phyloP scores from a whole-genome alignment of 2,113 vertebrate genomes.

The Procapra przewalskii region DNA sequence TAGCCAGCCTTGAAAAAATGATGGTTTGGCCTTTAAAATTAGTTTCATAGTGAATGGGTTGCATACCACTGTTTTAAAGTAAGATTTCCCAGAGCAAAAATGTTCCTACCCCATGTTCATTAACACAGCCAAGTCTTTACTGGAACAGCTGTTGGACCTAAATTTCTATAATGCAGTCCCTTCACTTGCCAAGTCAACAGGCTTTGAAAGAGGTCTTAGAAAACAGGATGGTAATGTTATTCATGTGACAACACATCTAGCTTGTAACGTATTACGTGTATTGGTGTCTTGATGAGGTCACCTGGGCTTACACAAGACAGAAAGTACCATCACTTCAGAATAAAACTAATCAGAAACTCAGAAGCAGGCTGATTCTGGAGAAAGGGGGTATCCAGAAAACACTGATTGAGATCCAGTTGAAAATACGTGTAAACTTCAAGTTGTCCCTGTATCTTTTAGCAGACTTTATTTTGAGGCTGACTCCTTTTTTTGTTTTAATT shows the following conservation, averaged over 20 bases:
- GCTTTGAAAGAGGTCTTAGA: background rate
- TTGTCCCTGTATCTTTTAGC: background rate
- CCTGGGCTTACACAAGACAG: background rate
- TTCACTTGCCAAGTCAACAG: background rate
- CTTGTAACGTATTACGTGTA: background rate
- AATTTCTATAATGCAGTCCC: background rate
- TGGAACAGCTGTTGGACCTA: background rate
- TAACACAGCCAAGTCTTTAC: background rate
- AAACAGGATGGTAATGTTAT: background rate
- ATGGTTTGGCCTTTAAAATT: background rate
- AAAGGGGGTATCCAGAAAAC: background rate
- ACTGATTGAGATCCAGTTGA: background rate
- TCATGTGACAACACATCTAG: background rate
- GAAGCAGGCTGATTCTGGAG: background rate
- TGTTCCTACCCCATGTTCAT: background rate
- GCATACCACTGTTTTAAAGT: background rate
- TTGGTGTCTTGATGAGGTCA: background rate
- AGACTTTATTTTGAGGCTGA: background rate
- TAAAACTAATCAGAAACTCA: background rate
- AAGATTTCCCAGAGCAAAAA: background rate
- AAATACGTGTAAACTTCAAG: background rate
- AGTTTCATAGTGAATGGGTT: background rate
- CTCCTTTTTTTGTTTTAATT: background rate
- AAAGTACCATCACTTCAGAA: background rate
- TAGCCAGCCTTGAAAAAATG: background rate